Evolutionary conservation across 2,113 vertebrate genomes (phyloP).

Genomic region (Myanophis thanlyinensis): DNA sequence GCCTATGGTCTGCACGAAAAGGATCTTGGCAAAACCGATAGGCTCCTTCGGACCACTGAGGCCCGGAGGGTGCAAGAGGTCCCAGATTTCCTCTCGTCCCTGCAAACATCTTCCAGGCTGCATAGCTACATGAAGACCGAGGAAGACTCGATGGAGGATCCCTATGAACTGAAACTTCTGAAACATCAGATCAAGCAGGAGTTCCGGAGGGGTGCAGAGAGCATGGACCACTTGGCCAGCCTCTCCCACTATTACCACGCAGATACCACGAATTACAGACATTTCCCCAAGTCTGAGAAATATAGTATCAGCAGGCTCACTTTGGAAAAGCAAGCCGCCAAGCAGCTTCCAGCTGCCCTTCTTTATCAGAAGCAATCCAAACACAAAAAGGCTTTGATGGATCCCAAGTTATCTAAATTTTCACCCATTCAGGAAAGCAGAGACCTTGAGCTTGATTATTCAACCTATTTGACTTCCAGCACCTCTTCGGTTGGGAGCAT

Average conservation of each 20-base stretch:
- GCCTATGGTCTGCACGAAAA: constrained; percentile 93
- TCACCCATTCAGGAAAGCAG: constrained; percentile 95
- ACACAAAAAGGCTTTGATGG: constrained; percentile 91
- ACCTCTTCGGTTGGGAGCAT: constrained; percentile 88
- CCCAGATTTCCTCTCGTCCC: constrained; percentile 88
- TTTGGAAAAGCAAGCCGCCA: constrained; percentile 97
- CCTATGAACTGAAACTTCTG: constrained; percentile 94
- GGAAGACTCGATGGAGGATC: constrained; percentile 97
- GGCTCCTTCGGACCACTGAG: constrained; percentile 86
- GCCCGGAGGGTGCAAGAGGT: constrained; percentile 88
- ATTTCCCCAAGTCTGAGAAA: constrained; percentile 96
- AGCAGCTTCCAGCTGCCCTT: constrained; percentile 93
- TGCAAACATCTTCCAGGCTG: constrained; percentile 81
- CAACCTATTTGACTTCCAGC: constrained; percentile 87
- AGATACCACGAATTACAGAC: constrained; percentile 87
- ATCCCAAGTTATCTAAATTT: constrained; percentile 94
- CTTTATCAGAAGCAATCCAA: constrained; percentile 97
- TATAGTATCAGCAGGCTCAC: constrained; percentile 97
- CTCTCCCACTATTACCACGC: constrained; percentile 90
- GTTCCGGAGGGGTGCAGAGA: constrained; percentile 91
- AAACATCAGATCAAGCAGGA: constrained; percentile 99
- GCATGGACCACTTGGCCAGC: constrained; percentile 88
- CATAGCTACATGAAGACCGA: constrained; percentile 92
- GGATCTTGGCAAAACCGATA: constrained; percentile 90
- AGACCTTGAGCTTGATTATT: constrained; percentile 92